A percentile compares a stretch with the other conserved stretches of the same genome.
These are phyloP conservation scores for Mythimna albipuncta DNA, from an alignment of 2,888 invertebrate species.

Conservation along the genomic window DNA sequence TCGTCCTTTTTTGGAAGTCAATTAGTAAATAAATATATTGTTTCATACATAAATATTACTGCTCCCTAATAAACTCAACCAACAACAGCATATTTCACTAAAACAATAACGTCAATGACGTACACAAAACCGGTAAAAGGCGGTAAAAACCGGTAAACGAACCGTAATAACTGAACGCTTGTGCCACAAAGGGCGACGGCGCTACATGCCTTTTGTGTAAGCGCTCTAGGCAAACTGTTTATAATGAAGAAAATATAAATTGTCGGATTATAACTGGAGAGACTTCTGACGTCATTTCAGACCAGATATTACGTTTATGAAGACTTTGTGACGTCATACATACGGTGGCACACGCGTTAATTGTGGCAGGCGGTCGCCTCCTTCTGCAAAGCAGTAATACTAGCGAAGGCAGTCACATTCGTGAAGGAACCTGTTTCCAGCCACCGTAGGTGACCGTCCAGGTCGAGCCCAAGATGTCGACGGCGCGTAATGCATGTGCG, in stretches of 20 bases:
- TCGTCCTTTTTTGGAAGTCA: too few relatives aligned
- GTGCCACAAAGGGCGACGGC: slow-evolving; percentile 62
- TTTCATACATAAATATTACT: neutral
- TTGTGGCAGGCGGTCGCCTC: too few relatives aligned
- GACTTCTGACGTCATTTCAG: slow-evolving; percentile 30
- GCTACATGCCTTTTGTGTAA: slow-evolving; percentile 65
- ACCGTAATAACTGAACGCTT: slow-evolving; percentile 61
- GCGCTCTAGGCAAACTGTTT: slow-evolving; percentile 67
- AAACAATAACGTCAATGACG: slow-evolving; percentile 59
- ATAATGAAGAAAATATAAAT: slow-evolving; percentile 69
- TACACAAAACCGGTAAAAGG: slow-evolving; percentile 57
- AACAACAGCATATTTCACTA: slow-evolving; percentile 17
- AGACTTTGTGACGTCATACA: neutral
- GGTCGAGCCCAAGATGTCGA: too few relatives aligned
- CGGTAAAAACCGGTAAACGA: slow-evolving; percentile 68
- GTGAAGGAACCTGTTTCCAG: too few relatives aligned
- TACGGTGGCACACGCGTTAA: neutral
- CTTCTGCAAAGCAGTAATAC: too few relatives aligned
- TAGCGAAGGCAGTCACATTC: too few relatives aligned
- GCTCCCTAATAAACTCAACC: slow-evolving; percentile 1
- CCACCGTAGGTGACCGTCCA: too few relatives aligned
- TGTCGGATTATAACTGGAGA: slow-evolving; percentile 50
- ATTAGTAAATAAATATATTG: neutral
- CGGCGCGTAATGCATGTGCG: too few relatives aligned
- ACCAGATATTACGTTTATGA: slow-evolving; percentile 26